A percentile compares a stretch with the other conserved stretches of the same genome.
Evolutionary conservation across 2,797 vertebrate species (phyloP).

Genomic region (Threskiornis aethiopicus): DNA sequence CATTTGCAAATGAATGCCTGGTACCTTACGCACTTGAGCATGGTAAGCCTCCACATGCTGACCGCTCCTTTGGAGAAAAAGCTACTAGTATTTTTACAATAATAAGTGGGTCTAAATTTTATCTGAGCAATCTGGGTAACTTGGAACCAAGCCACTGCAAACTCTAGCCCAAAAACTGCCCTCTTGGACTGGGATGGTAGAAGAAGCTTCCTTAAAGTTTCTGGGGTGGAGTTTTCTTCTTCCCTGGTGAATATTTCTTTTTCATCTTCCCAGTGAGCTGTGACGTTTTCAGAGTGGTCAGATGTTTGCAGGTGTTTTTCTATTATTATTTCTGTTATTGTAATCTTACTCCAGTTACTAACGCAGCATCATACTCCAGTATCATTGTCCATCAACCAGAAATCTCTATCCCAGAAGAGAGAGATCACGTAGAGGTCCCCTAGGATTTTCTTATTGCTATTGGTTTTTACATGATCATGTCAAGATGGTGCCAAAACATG

Average conservation of each 20-base stretch:
- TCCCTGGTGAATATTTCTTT: not conserved
- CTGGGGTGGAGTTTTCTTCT: not conserved
- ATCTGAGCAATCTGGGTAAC: not conserved
- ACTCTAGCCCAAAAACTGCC: not conserved
- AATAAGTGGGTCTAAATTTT: not conserved
- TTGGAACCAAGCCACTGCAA: not conserved
- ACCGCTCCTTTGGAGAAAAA: not conserved
- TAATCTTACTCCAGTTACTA: not conserved
- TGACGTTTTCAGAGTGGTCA: not conserved
- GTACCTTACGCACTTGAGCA: not conserved
- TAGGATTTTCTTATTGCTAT: not conserved
- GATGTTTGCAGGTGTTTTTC: not conserved
- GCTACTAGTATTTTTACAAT: not conserved
- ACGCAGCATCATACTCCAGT: not conserved
- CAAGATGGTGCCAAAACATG: not conserved
- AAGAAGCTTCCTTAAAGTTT: not conserved
- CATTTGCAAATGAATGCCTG: not conserved
- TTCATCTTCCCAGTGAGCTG: not conserved
- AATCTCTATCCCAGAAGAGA: not conserved
- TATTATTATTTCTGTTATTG: not conserved
- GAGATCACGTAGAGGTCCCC: accelerated
- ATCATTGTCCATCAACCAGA: not conserved
- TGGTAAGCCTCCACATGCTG: accelerated
- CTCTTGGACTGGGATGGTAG: not conserved
- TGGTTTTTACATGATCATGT: not conserved